Base-by-base conservation (phyloP, 2,888 invertebrate genomes). In the Heliconius sara region DNA sequence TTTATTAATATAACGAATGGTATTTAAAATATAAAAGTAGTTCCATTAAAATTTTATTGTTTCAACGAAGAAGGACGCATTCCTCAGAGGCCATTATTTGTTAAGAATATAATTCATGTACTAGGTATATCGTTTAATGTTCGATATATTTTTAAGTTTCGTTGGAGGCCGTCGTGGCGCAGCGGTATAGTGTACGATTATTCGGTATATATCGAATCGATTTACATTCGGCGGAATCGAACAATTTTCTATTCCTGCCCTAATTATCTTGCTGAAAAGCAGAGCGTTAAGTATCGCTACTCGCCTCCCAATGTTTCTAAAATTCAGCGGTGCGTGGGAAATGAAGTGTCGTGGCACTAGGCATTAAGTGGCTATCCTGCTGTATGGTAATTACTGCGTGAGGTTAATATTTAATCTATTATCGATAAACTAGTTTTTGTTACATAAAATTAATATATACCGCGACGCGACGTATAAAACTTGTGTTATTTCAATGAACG, bases 1-100 rank as follows among this genome's bases (percentile, higher is more conserved):
- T 43, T 70, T 47, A 43, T 7, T 47, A 70, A 43, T 43, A 43
- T 25, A 70, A 16, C 43, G 3, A 70, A 67, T 39, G 34, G 12
- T 52, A 72, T 71, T 72, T 72, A 60, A 25, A 73, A 39, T 73
- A 25, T 73, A 60, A 73, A 73, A 73, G 73, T 73, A 60, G 73
- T 60, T 57, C 22, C 39, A 73, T 73, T 60, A 73, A 60, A 39
- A 6, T 60, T 73, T 73, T 73, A 60, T 73, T 73, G 73, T 60
- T 73, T 34, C 60, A 34, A n/a, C 57, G 34, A 60, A 39, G 70
- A 70, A 73, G 73, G 73, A 34, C 73, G 22, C 73, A 73, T 73
- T 73, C 73, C 60, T 34, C n/a, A n/a, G 3, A 9, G 57, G n/a
- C 25, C 16, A 60, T 73, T 57, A 60, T n/a, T 60, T 60, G 25